Conservation (phyloP, 2,888 invertebrate species). For the Pseudanteris insignis region DNA sequence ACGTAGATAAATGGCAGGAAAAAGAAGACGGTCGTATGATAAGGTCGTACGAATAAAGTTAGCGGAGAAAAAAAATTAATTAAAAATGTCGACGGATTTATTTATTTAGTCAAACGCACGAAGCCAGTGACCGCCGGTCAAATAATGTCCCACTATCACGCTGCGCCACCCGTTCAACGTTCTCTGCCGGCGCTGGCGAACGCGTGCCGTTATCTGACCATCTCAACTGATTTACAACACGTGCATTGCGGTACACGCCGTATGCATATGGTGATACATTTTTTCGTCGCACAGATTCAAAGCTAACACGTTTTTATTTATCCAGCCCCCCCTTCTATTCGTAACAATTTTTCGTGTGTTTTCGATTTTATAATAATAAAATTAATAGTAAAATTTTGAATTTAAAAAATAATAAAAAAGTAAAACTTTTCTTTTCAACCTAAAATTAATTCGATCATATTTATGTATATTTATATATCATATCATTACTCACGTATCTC, state of each 20-base stretch:
- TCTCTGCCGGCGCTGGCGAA: constrained; percentile 48
- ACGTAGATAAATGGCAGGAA: background rate
- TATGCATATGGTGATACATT: constrained; percentile 29
- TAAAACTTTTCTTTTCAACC: too few species aligned
- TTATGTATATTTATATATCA: too few species aligned
- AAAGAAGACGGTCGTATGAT: background rate
- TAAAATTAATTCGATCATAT: constrained; percentile 15
- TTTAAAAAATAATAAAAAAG: too few species aligned
- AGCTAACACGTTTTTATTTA: too few species aligned
- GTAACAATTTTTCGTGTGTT: too few species aligned
- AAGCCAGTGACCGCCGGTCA: constrained; percentile 13
- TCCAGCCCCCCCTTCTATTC: too few species aligned
- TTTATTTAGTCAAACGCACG: constrained; percentile 22
- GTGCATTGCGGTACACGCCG: constrained; percentile 48
- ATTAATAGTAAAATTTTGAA: too few species aligned
- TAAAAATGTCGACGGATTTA: constrained; percentile 22
- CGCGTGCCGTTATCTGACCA: constrained; percentile 47
- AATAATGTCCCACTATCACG: constrained; percentile 36
- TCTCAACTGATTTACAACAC: constrained; percentile 57
- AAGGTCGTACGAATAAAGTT: constrained; percentile 4
- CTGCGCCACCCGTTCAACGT: constrained; percentile 45
- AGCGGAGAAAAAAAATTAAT: constrained; percentile 10
- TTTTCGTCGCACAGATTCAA: constrained; percentile 22
- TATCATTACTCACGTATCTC: too few species aligned
- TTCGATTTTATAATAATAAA: too few species aligned